These are phyloP conservation scores for Carabus problematicus DNA, from an alignment of 2,888 invertebrate species.

Conservation along the genomic window DNA sequence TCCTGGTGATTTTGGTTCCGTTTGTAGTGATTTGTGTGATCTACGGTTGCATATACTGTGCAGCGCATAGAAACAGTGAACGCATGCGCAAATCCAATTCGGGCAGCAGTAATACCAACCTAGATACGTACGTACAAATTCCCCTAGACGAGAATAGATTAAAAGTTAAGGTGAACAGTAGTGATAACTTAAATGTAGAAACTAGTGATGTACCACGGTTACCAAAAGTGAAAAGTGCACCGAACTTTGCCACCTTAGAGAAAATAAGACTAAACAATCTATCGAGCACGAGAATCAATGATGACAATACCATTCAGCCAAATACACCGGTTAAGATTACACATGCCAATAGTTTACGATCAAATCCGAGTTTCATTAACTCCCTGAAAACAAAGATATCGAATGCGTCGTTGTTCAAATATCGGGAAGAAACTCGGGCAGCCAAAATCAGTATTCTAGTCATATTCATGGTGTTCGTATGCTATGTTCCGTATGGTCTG, in stretches of 20 bases:
- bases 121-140: conserved; percentile 59
- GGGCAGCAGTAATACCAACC: conserved; percentile 63
- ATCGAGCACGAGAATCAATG: conserved; percentile 33
- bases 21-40: conserved; percentile 74
- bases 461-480: conserved; percentile 69
- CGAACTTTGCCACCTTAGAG: conserved; percentile 52
- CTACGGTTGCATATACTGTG: conserved; percentile 77
- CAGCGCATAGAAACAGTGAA: conserved; percentile 76
- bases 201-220: conserved; percentile 40
- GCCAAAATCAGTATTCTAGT: conserved; percentile 85
- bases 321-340: conserved; percentile 57
- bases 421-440: conserved; percentile 87
- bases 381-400: conserved; percentile 81
- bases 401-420: conserved; percentile 83
- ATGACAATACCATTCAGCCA: conserved; percentile 53
- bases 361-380: conserved; percentile 71
- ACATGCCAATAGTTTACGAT: conserved; percentile 65
- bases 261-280: conserved; percentile 28
- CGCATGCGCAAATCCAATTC: conserved; percentile 61
- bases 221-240: conserved; percentile 56
- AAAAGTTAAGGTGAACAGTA: conserved; percentile 41
- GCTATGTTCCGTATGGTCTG: conserved; percentile 61
- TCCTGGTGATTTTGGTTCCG: conserved; percentile 63
- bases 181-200: conserved; percentile 24
- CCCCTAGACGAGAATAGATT: conserved; percentile 58